Base-by-base conservation (phyloP, 2,113 vertebrate species). In the Myotis yumanensis region DNA sequence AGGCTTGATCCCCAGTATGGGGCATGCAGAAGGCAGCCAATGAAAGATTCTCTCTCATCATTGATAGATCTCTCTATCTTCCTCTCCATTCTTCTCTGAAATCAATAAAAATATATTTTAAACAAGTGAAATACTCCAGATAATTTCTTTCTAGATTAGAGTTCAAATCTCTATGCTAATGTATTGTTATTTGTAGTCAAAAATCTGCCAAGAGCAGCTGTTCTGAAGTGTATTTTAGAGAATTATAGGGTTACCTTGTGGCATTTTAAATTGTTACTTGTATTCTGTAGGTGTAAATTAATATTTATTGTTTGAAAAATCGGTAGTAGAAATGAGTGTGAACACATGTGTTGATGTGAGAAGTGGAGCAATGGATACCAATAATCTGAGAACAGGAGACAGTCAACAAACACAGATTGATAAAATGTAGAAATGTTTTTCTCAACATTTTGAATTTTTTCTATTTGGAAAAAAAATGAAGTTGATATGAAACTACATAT, bases 111-210 rank as follows among this genome's bases (percentile, higher is more conserved):
- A 62, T 62, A 28, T 62, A 62, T 62, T 62, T 62, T 28, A 28
- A 85, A 84, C 90, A 66, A 69, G 0, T 84, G 18, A 95, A 92
- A 86, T 51, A 35, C 35, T 81, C 10, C 22, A 75, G 16, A 90
- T 54, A 30, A 57, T 52, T 81, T 25, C 15, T 73, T 75, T 59
- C 20, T 40, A 85, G 22, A n/a, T 37, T 80, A 52, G 3, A 72
- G 1, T 75, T 9, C 32, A 73, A 76, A 71, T 51, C 2, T 2
- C 7, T 35, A 0, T 4, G 87, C 11, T 86, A 75, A 10, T 77
- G 12, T 76, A 35, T 7, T 52, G 1, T 52, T n/a, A 32, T 40
- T 69, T 52, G 1, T 89, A 81, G 32, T 73, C 4, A 86, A 86
- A 86, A 86, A 66, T 80, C 68, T 80, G 0, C 28, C 40, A 85